Evolutionary conservation across 1,140 invertebrate species (phyloP), one percentile per base, ranked within the genome.

Genomic region (Dreissena rostriformis): DNA sequence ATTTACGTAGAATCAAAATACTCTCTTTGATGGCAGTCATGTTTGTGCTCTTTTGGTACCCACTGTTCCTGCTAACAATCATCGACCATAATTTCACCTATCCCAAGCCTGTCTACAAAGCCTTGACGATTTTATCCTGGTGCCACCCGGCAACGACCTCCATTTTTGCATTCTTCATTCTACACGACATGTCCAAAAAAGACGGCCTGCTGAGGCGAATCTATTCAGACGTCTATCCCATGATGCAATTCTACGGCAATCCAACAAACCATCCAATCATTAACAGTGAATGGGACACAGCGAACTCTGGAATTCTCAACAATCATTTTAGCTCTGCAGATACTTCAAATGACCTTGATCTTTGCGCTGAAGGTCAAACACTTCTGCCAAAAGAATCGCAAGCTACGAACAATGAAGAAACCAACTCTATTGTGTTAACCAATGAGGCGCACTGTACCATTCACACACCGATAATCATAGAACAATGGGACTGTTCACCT

Each of bases 21-120:
- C 85, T 92, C 70, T 66, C 90, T 61, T 14, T 97, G 77, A 97
- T 97, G 91, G 97, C 96, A 0, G 95, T 96, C 0, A 96, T 96
- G 8, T 98, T 97, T 91, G 95, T 97, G 22, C 94, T 97, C 52
- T 97, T 97, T 93, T 98, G 97, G 97, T 97, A 97, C 83, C 97
- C 97, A 26, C 94, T 98, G 80, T 98, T 97, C 93, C 95, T 97
- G 74, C 96, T 97, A 77, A 97, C 96, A 29, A 96, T 96, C 15
- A 86, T 94, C 26, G 93, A 94, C 78, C 91, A 93, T 5, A 88
- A 89, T 63, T 90, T 88, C 78, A 63, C 65, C 29, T 85, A 84
- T 52, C 83, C 88, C 8, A 72, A 86, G 12, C 63, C 82, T 14
- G n/a, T 85, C 10, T 92, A 92, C 85, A 85, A 88, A 53, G 53